These are phyloP conservation scores for Vicugna pacos DNA, from an alignment of 2,113 vertebrate genomes.

Conservation along the genomic window DNA sequence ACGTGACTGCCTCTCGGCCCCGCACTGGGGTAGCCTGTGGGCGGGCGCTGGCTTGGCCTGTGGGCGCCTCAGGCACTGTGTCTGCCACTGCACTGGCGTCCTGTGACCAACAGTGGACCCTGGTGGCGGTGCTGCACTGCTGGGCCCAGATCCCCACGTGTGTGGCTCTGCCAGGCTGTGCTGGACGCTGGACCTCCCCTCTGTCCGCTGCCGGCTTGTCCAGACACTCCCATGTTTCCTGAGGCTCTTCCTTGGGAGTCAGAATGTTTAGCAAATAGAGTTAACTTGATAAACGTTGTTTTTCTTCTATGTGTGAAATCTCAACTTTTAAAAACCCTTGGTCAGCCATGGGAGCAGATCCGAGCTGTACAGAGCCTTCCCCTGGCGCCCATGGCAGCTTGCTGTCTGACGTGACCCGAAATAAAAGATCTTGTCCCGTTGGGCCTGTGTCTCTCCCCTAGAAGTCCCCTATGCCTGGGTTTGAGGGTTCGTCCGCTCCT, in stretches of 20 bases:
- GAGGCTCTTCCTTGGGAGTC: neutral
- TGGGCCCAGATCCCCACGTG: fast-evolving
- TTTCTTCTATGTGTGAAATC: neutral
- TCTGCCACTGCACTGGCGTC: neutral
- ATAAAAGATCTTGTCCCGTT: neutral
- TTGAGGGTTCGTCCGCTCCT: too few species aligned
- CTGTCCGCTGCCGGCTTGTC: fast-evolving
- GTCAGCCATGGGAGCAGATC: neutral
- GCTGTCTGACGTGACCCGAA: neutral
- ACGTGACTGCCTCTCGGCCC: fast-evolving
- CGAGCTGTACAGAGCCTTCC: neutral
- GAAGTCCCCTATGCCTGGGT: too few species aligned
- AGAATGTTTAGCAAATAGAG: too few species aligned
- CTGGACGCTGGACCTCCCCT: neutral
- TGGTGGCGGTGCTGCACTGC: neutral
- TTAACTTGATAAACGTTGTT: neutral
- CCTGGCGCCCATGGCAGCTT: neutral
- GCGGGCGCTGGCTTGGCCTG: fast-evolving
- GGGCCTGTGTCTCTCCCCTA: neutral
- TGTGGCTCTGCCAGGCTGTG: neutral
- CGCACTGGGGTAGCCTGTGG: neutral
- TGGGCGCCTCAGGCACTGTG: neutral
- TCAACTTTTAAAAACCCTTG: neutral
- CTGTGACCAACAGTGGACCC: neutral
- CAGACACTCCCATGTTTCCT: neutral